Evolutionary conservation across 2,888 invertebrate species (phyloP).

Genomic region (Diadegma fenestrale): DNA sequence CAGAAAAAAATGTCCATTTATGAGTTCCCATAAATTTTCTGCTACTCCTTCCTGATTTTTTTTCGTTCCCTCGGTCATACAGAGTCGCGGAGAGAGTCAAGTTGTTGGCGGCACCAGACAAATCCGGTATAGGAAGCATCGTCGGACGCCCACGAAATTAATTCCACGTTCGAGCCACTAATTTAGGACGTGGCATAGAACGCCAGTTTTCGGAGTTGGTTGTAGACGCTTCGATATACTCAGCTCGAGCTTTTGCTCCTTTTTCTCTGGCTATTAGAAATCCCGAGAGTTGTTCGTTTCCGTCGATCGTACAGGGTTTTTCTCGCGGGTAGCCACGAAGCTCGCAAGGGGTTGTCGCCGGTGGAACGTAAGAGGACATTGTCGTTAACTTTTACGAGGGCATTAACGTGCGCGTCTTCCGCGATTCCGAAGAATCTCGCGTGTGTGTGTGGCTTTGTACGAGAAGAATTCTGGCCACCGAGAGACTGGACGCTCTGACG

Average conservation of each 20-base stretch:
- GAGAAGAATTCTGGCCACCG: constrained; percentile 36
- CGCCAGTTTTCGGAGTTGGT: constrained; percentile 34
- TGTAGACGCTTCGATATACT: constrained; percentile 37
- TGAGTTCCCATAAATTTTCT: constrained; percentile 51
- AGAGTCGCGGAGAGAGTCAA: constrained; percentile 20
- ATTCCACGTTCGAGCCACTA: constrained; percentile 82
- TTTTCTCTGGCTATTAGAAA: constrained; percentile 27
- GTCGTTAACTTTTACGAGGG: constrained; percentile 85
- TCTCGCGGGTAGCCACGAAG: constrained; percentile 61
- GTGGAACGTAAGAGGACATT: constrained; percentile 83
- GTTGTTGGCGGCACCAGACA: constrained; percentile 61
- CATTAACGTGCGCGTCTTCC: constrained; percentile 84
- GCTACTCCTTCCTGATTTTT: constrained; percentile 46
- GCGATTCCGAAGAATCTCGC: constrained; percentile 74
- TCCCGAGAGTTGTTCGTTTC: constrained; percentile 22
- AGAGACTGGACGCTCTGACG: constrained; percentile 81
- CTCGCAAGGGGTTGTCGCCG: constrained; percentile 73
- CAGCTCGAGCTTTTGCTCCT: constrained; percentile 38
- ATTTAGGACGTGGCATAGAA: constrained; percentile 77
- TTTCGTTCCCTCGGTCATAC: constrained; percentile 8
- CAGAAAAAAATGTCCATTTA: constrained; percentile 25
- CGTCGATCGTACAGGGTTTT: constrained; percentile 52
- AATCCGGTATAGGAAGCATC: constrained; percentile 65
- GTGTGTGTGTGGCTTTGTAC: constrained; percentile 29
- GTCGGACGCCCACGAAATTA: constrained; percentile 78